Conservation (phyloP, 2,797 vertebrate genomes). For the Tenualosa ilisha region DNA sequence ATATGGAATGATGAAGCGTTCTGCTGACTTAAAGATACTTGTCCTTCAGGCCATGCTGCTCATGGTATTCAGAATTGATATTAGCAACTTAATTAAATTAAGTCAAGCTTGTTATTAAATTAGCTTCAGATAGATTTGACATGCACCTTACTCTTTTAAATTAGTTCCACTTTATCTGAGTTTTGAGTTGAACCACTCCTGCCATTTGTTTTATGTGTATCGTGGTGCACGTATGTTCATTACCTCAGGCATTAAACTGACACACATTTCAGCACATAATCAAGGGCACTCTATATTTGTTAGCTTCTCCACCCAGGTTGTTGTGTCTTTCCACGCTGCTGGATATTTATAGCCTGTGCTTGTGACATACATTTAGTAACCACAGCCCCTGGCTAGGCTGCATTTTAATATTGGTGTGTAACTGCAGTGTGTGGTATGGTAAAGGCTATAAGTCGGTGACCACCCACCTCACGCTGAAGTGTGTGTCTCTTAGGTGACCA, state of each 20-base stretch:
- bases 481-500: constrained; percentile 83
- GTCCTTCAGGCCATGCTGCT: no score
- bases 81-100: no score
- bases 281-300: not conserved
- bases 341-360: not conserved
- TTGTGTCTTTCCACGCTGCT: not conserved
- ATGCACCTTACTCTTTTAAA: no score
- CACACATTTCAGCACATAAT: not conserved
- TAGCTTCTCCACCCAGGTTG: not conserved
- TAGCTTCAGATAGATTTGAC: no score
- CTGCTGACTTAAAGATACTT: no score
- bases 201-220: not conserved
- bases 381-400: not conserved
- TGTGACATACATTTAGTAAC: not conserved
- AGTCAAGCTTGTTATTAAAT: no score
- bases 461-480: constrained; percentile 7
- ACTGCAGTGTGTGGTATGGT: not conserved
- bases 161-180: not conserved
- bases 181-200: not conserved
- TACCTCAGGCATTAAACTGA: not conserved
- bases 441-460: not conserved
- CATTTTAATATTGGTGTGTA: not conserved
- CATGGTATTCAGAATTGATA: no score
- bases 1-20: no score
- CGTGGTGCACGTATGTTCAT: not conserved